Percentiles rank a stretch among this genome's conserved stretches.
phyloP scores from a whole-genome alignment of 2,797 vertebrate genomes.

The Myripristis murdjan region DNA sequence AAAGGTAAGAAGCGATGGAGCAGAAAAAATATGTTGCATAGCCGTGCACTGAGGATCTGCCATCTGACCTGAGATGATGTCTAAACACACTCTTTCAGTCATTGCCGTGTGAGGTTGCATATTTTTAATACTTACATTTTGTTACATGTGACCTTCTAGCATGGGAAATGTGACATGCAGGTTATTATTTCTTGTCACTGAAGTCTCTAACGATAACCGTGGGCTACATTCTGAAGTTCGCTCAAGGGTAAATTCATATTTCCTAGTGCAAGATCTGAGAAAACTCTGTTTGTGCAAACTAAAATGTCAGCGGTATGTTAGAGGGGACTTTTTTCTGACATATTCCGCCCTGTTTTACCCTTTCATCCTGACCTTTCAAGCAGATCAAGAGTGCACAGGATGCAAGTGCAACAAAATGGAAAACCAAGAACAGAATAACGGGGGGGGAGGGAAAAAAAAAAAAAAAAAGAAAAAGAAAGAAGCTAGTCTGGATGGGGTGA shows the following conservation, averaged over 20 bases:
- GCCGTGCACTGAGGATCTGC: slow-evolving; percentile 83
- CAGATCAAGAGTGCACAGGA: slow-evolving; percentile 94
- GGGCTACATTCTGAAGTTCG: background rate
- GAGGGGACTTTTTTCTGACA: background rate
- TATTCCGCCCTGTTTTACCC: background rate
- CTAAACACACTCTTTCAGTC: background rate
- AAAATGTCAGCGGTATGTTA: background rate
- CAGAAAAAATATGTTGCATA: slow-evolving; percentile 80
- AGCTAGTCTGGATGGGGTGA: slow-evolving; percentile 85
- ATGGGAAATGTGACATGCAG: background rate
- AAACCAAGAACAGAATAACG: slow-evolving; percentile 73
- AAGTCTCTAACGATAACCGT: background rate
- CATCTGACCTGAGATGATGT: slow-evolving; percentile 12
- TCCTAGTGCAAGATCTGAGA: background rate
- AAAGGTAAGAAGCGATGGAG: slow-evolving; percentile 82
- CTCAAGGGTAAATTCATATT: background rate
- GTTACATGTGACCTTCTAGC: background rate
- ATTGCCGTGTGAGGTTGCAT: background rate
- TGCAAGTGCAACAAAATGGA: slow-evolving; percentile 84
- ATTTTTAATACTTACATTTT: too few relatives aligned
- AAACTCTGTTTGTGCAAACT: background rate
- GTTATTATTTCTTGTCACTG: background rate
- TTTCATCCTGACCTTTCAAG: slow-evolving; percentile 15
- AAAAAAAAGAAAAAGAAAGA: slow-evolving; percentile 50
- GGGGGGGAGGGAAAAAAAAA: slow-evolving; percentile 48